A percentile compares a stretch with the other conserved stretches of the same genome.
Evolutionary conservation across 2,113 vertebrate genomes (phyloP).

Genomic region (Todiramphus saurophagus): DNA sequence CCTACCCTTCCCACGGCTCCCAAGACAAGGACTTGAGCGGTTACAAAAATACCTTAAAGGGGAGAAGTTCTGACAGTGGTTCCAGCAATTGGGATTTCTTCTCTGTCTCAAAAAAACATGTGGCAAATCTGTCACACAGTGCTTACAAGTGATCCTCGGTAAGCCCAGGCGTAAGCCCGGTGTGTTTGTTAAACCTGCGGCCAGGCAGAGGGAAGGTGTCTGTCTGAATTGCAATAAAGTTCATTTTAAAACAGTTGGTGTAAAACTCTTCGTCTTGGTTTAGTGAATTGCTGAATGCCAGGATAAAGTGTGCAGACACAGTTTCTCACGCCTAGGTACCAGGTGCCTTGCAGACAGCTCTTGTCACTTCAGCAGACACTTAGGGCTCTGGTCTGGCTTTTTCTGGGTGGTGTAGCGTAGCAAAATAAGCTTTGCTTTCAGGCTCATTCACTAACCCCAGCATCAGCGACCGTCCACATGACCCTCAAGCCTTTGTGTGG

Average conservation of each 20-base stretch:
- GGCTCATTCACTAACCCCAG: neutral
- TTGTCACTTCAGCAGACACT: neutral
- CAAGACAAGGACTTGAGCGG: neutral
- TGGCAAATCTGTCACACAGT: constrained; percentile 33
- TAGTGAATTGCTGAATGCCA: constrained; percentile 21
- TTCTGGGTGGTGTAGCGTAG: neutral
- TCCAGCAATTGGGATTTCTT: constrained; percentile 35
- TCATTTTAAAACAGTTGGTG: neutral
- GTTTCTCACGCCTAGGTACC: neutral
- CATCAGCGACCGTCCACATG: neutral
- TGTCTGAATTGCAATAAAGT: constrained; percentile 10
- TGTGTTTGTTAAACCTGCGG: constrained; percentile 7
- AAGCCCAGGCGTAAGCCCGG: constrained; percentile 46
- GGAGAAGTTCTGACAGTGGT: neutral
- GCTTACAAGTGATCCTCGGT: constrained; percentile 37
- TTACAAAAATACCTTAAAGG: neutral
- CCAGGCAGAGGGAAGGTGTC: constrained; percentile 4
- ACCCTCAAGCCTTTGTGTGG: neutral
- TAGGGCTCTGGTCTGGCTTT: neutral
- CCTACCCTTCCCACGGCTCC: neutral
- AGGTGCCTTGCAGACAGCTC: neutral
- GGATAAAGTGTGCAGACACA: neutral
- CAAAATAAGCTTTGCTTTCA: neutral
- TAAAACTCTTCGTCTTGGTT: neutral
- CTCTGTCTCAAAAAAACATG: constrained; percentile 4